Base-by-base conservation (phyloP, 2,797 vertebrate genomes). In the Dallia pectoralis region DNA sequence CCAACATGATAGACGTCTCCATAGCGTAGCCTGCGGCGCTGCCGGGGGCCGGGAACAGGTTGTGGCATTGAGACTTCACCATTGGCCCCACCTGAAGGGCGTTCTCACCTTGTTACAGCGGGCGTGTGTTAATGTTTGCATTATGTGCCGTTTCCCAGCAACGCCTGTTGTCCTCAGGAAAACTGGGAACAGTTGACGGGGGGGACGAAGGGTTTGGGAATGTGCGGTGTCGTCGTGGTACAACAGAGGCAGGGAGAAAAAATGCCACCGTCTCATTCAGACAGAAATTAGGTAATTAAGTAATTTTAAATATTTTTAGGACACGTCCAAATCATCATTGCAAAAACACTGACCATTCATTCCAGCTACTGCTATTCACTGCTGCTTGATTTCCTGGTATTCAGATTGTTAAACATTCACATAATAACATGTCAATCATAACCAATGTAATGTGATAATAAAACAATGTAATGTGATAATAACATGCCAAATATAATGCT, bases 231-330 rank as follows among this genome's bases (percentile, higher is more conserved):
- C 48, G 27, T 68, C 69, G 30, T 8, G 19, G 1, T 49, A 80
- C 40, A 44, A 44, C 40, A 44, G 7, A 44, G 40, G 5, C 14
- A 12, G 11, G 40, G 9, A 44, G 12, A 44, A 44, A 14, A 44
- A 44, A 44, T n/a, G n/a, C 11, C 40, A 44, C 53, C 14, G 53
- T 56, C 51, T 81, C 79, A 89, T 90, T 88, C 87, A 91, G 85
- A 81, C 75, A 72, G 76, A n/a, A n/a, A n/a, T n/a, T n/a, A n/a
- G n/a, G n/a, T n/a, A n/a, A n/a, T n/a, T n/a, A n/a, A n/a, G n/a
- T 36, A 36, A 36, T 8, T 36, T 36, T 3, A 36, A 3, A 8
- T 36, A 36, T 3, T 3, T 36, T 36, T 36, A 36, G 33, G 33
- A 36, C 8, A 3, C 33, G 3, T 36, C 33, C 8, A 8, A 36